These are phyloP conservation scores for mouse (Mus musculus) DNA, from an alignment of 2,113 vertebrate genomes.

Conservation along the genomic window GRCm39 chr12:33882501-33883000, in stretches of 20 bases:
- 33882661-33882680: neutral
- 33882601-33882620: accelerated
- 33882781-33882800: neutral
- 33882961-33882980: neutral
- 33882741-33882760: neutral
- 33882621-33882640: neutral
- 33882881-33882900: neutral
- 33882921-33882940: neutral
- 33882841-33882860: neutral
- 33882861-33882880: constrained; percentile 10
- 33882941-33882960: constrained; percentile 16
- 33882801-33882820: constrained; percentile 10
- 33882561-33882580: neutral
- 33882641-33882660: neutral
- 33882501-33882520: neutral
- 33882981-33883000: neutral
- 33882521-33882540: neutral
- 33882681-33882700: neutral
- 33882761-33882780: neutral
- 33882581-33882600: neutral
- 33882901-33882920: neutral
- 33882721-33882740: constrained; percentile 14
- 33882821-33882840: neutral
- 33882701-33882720: neutral
- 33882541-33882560: neutral